Evolutionary conservation across 2,113 vertebrate species (phyloP).

Genomic region (Sceloporus undulatus): DNA sequence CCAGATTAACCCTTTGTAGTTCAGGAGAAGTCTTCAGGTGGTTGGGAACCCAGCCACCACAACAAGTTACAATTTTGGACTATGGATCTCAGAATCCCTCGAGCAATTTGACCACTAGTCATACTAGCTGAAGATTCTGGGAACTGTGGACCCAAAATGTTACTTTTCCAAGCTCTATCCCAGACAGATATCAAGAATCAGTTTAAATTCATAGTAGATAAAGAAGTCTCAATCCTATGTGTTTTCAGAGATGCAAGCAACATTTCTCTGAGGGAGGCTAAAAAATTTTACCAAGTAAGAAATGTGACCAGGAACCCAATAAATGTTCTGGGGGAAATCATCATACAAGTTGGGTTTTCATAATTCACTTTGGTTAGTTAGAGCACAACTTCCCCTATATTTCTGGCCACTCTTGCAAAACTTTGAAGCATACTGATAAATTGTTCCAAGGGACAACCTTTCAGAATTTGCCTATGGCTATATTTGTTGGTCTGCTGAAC

Average conservation of each 20-base stretch:
- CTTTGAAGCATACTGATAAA: background rate
- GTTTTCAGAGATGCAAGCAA: background rate
- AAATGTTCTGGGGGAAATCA: background rate
- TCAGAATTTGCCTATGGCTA: background rate
- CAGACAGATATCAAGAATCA: background rate
- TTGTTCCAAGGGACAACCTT: background rate
- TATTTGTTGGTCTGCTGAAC: background rate
- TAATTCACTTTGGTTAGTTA: background rate
- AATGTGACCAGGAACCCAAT: background rate
- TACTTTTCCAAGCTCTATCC: too few species aligned
- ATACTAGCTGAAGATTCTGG: too few species aligned
- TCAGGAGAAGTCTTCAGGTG: too few species aligned
- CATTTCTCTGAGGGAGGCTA: background rate
- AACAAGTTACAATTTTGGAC: too few species aligned
- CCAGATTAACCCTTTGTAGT: too few species aligned
- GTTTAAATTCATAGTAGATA: background rate
- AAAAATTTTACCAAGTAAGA: background rate
- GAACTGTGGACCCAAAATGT: too few species aligned
- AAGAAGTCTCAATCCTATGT: too few species aligned
- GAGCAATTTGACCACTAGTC: too few species aligned
- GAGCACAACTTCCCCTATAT: background rate
- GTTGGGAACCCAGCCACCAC: too few species aligned
- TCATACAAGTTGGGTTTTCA: background rate
- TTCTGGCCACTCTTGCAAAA: background rate
- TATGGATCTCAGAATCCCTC: too few species aligned